Conservation (phyloP, 2,113 vertebrate species). For the Synodontis membranacea region DNA sequence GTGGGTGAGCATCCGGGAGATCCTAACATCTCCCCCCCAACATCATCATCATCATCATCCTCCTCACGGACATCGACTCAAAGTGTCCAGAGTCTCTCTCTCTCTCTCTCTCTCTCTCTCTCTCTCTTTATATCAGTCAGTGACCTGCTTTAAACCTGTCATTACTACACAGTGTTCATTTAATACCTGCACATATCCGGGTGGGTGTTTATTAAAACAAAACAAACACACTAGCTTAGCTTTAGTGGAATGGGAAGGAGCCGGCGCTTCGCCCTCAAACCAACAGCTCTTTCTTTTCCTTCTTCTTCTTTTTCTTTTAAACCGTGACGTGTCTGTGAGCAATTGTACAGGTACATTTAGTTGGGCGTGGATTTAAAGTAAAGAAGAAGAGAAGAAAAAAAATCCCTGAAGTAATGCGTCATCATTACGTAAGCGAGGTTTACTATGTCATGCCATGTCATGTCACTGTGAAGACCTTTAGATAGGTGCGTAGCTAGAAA, state of each 20-base stretch:
- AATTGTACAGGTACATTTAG: neutral
- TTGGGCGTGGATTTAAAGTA: neutral
- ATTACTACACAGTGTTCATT: neutral
- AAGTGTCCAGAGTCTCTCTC: too few species aligned
- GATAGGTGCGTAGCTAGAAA: neutral
- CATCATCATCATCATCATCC: neutral
- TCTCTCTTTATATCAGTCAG: neutral
- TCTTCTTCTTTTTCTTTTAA: neutral
- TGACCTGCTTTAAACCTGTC: neutral
- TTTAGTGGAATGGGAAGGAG: neutral
- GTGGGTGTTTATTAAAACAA: too few species aligned
- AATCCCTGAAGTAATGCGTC: neutral
- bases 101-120: too few species aligned
- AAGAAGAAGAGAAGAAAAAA: neutral
- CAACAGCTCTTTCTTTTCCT: neutral
- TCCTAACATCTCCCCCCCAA: too few species aligned
- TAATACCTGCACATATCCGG: too few species aligned
- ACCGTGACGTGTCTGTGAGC: neutral
- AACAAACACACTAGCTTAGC: neutral
- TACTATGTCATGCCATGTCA: neutral
- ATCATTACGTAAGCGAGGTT: slow-evolving; percentile 8
- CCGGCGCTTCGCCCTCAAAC: neutral
- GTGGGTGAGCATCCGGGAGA: slow-evolving; percentile 59
- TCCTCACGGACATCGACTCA: too few species aligned
- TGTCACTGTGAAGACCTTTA: neutral